phyloP scores from a whole-genome alignment of 2,888 invertebrate species.

The Baronia brevicornis region DNA sequence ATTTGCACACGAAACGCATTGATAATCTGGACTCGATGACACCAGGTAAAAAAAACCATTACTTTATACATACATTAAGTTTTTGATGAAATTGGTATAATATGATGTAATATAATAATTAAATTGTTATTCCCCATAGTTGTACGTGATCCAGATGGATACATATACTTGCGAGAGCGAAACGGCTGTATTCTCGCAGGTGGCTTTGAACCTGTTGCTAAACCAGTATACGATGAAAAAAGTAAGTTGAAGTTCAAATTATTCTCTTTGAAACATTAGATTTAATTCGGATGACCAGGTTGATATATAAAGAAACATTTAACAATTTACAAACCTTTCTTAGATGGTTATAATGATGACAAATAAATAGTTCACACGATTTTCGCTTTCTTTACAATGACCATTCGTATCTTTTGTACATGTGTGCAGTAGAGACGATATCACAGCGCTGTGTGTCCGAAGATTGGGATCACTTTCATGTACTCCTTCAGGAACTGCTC shows the following conservation, averaged over 20 bases:
- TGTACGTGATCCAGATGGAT: conserved; percentile 90
- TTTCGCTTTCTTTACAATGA: conserved; percentile 4
- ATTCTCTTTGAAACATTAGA: background rate
- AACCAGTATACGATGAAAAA: conserved; percentile 89
- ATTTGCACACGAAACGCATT: conserved; percentile 90
- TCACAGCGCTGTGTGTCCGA: conserved; percentile 82
- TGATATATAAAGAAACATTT: background rate
- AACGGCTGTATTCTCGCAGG: conserved; percentile 91
- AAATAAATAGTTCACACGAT: background rate
- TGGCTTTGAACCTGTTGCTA: conserved; percentile 93
- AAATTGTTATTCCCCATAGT: too few relatives aligned
- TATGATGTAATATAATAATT: too few relatives aligned
- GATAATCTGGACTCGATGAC: conserved; percentile 84
- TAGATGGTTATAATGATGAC: too few relatives aligned
- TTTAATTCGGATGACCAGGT: background rate
- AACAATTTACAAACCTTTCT: background rate
- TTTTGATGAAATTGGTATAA: background rate
- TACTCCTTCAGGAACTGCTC: conserved; percentile 88
- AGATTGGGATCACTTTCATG: conserved; percentile 98
- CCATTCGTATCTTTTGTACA: conserved; percentile 10
- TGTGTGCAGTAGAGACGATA: conserved; percentile 63
- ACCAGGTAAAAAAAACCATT: conserved; percentile 75
- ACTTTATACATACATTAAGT: background rate
- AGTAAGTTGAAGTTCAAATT: conserved; percentile 41
- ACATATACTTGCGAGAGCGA: conserved; percentile 89